Evolutionary conservation across 1,140 invertebrate species (phyloP), one percentile per base, ranked within the genome.

Genomic region (Sycobia sp.): DNA sequence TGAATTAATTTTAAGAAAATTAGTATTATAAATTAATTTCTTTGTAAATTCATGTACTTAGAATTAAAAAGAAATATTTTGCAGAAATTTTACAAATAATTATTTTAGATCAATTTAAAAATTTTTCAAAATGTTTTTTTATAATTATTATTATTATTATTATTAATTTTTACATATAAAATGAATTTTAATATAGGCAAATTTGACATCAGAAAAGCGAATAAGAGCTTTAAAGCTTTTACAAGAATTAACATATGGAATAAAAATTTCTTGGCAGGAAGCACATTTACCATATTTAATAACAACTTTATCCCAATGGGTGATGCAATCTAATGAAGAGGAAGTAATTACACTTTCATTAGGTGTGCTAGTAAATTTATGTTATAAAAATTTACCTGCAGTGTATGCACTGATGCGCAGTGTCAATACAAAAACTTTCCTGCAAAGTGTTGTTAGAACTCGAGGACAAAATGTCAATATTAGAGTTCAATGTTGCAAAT

Each of bases 261-360:
- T 89, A 9, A 87, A 87, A 77, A 87, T 90, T 39, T 85, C 83
- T 3, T 90, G 88, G 87, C 87, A 89, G 72, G 87, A 90, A 67
- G 85, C 87, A 2, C 86, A 90, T 70, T 77, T 90, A 32, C 73
- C 84, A 2, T 81, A 83, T 64, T 76, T 90, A 36, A 86, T 91
- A 73, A 82, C 84, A 14, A 85, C 82, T 14, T 69, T 90, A 18
- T 84, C 85, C 0, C 82, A 84, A 27, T 90, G 85, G 85, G 83
- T 89, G 57, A 77, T 73, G n/a, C 78, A 84, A 20, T 82, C 82
- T 0, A 83, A 82, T 71, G 83, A 86, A 49, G 82, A 86, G 27
- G 79, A 85, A 36, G 78, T 85, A 4, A 85, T 88, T 20, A 78
- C 84, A 11, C 78, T 87, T 29, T 86, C 87, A 0, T 76, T 91